Evolutionary conservation across 1,140 invertebrate species (phyloP).

Genomic region (Brachystomella parvula): DNA sequence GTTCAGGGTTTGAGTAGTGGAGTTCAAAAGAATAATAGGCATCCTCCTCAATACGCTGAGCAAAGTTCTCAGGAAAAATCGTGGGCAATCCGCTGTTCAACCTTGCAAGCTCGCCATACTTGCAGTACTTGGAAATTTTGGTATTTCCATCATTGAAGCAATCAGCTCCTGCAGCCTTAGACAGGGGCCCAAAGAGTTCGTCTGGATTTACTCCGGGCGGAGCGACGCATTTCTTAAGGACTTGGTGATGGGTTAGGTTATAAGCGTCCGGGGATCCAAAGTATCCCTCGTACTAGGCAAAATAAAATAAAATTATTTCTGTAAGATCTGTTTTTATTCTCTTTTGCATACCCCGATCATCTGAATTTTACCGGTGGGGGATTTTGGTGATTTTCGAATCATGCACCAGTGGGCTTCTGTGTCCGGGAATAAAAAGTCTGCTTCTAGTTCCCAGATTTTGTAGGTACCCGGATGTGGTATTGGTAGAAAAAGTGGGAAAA

Average conservation of each 20-base stretch:
- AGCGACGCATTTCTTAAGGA: background rate
- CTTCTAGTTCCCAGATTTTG: background rate
- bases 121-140: too few species aligned
- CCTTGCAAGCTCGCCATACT: too few species aligned
- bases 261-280: background rate
- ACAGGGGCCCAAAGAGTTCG: background rate
- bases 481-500: background rate
- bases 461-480: background rate
- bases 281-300: background rate
- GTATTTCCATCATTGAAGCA: too few species aligned
- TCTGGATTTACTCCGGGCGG: background rate
- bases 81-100: too few species aligned
- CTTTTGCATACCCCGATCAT: constrained; percentile 1
- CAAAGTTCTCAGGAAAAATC: too few species aligned
- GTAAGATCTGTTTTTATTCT: background rate
- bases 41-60: too few species aligned
- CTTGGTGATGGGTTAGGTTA: background rate
- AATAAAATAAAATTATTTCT: background rate
- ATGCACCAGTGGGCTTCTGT: constrained; percentile 12
- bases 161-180: too few species aligned
- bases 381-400: background rate
- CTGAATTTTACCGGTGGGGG: background rate
- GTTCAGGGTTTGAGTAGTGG: too few species aligned
- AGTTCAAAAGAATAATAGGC: too few species aligned
- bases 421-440: background rate